phyloP scores from a whole-genome alignment of 2,888 invertebrate genomes.

The Hirtodrosophila histrioides region DNA sequence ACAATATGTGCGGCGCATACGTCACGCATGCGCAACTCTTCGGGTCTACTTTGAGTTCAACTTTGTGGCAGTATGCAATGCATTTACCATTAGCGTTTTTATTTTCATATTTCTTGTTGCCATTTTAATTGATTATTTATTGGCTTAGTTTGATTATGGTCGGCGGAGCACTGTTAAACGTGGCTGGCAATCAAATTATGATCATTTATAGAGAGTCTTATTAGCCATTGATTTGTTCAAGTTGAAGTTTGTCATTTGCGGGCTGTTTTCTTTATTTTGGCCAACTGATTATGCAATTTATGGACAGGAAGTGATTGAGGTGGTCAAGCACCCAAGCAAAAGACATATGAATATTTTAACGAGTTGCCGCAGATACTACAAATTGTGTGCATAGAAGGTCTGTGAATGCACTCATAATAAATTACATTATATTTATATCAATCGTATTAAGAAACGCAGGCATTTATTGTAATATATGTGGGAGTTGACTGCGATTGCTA shows the following conservation, averaged over 20 bases:
- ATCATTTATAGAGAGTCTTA: slow-evolving; percentile 33
- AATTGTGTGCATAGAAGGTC: slow-evolving; percentile 14
- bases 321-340: slow-evolving; percentile 45
- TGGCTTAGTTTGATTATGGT: slow-evolving; percentile 53
- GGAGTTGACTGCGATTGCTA: slow-evolving; percentile 25
- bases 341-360: background rate
- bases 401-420: slow-evolving; percentile 1
- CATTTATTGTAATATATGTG: slow-evolving; percentile 46
- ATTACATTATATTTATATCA: no score
- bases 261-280: slow-evolving; percentile 26
- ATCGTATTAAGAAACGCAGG: background rate
- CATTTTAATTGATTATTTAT: slow-evolving; percentile 52
- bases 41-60: no score
- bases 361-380: background rate
- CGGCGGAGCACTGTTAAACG: slow-evolving; percentile 24
- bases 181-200: slow-evolving; percentile 47
- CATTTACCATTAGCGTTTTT: slow-evolving; percentile 20
- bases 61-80: slow-evolving; percentile 13
- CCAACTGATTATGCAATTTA: slow-evolving; percentile 42
- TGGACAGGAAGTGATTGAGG: slow-evolving; percentile 48
- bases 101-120: slow-evolving; percentile 21
- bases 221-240: slow-evolving; percentile 51
- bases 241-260: slow-evolving; percentile 68
- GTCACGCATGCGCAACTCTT: slow-evolving; percentile 41
- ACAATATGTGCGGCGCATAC: slow-evolving; percentile 42